Conservation (phyloP, 2,797 vertebrate genomes). For the Cheracebus regulus region DNA sequence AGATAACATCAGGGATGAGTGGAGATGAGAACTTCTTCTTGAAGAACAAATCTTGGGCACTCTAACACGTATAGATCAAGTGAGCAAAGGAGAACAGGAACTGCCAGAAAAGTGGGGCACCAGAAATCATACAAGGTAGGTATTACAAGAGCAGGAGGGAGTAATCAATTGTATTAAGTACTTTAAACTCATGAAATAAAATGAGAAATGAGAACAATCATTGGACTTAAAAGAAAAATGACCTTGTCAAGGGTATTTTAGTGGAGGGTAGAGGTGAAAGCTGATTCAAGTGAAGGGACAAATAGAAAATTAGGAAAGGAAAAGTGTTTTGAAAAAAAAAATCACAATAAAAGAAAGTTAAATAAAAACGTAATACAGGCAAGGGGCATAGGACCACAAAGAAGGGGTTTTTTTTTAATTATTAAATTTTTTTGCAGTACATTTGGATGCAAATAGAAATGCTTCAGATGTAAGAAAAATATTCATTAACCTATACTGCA, state of each 20-base stretch:
- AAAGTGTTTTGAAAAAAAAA: not conserved
- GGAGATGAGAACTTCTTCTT: not conserved
- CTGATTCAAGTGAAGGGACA: not conserved
- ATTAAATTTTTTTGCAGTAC: not conserved
- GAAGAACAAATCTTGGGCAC: not conserved
- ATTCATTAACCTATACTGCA: not conserved
- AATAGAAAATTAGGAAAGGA: not conserved
- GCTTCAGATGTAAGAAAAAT: not conserved
- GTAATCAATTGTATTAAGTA: not conserved
- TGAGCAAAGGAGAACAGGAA: not conserved
- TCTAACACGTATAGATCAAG: not conserved
- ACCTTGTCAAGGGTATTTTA: not conserved
- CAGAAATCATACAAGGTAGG: not conserved
- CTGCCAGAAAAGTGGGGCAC: not conserved
- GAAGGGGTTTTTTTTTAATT: not conserved
- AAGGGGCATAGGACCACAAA: not conserved
- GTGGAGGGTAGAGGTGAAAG: not conserved
- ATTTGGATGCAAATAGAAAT: not conserved
- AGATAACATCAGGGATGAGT: not conserved
- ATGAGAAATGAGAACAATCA: not conserved
- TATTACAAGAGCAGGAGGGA: not conserved
- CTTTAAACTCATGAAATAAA: not conserved
- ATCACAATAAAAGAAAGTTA: not conserved
- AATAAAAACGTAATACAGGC: not conserved
- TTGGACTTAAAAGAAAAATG: not conserved